Base-by-base conservation (phyloP, 2,797 vertebrate species). In the Pseudochromis fuscus region DNA sequence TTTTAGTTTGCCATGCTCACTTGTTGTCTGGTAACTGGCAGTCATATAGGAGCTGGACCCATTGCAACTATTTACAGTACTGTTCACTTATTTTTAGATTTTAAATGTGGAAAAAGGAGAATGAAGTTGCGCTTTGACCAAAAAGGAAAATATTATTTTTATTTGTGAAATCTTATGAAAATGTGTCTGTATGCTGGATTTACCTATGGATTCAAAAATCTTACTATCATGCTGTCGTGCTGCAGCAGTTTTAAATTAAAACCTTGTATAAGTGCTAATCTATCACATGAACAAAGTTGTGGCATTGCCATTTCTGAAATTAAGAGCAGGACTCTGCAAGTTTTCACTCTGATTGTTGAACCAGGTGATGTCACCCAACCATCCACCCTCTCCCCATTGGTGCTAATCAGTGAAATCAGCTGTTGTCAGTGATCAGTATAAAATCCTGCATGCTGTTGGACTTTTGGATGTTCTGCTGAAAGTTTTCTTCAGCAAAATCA, bases 281-380 rank as follows among this genome's bases (percentile, higher is more conserved):
- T 27, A 24, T 52, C 2, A 16, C 21, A 28, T 38, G 53, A 35
- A 60, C 23, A 27, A 33, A 52, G 24, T 52, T 55, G 18, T 27
- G 33, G 27, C n/a, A 49, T 9, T n/a, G 40, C 18, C 19, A 45
- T 72, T 44, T 56, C 5, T n/a, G 46, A 16, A 30, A 4, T 38
- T 35, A 28, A 27, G 33, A 63, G 7, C 7, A 37, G 33, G 51
- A 23, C 0, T 25, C 66, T 59, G 38, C 19, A 52, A 2, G 42
- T 52, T 60, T 45, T 58, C 10, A 62, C 38, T 49, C 12, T 50
- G 56, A 70, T 62, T n/a, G 40, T 27, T 69, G 25, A 51, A 70
- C 57, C 67, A 77, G 42, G 31, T n/a, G 38, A 74, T 79, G 72
- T 60, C 46, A 49, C 44, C 69, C 30, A 77, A 19, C 37, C 46